Conservation (phyloP, 2,888 invertebrate genomes). For the Ornithoptera alexandrae region DNA sequence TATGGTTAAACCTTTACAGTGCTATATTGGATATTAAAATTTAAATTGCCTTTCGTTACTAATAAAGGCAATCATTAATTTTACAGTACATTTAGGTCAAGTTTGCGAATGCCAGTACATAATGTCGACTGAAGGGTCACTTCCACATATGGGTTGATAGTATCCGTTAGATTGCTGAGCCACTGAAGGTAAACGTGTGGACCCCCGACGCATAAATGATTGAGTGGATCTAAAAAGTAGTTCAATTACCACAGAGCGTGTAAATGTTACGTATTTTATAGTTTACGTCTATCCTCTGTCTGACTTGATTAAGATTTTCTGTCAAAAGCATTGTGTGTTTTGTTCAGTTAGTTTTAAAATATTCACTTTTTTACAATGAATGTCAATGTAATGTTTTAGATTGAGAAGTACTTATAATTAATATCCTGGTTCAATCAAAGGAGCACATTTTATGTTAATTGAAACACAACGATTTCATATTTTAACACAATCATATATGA, state of each 20-base stretch:
- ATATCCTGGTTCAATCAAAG: too few species aligned
- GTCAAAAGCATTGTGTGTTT: too few species aligned
- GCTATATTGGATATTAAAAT: neutral
- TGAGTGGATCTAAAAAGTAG: constrained; percentile 4
- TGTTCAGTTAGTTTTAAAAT: too few species aligned
- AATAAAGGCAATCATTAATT: neutral
- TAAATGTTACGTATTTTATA: constrained; percentile 2
- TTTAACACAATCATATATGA: too few species aligned
- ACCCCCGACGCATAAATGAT: constrained; percentile 11
- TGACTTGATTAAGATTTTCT: too few species aligned
- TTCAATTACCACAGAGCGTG: constrained; percentile 4
- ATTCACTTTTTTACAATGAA: too few species aligned
- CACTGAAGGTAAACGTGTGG: constrained; percentile 23
- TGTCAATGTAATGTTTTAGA: too few species aligned
- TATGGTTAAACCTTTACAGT: neutral
- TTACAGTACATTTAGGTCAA: constrained; percentile 19
- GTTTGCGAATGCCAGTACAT: constrained; percentile 18
- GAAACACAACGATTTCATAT: too few species aligned
- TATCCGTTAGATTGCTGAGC: constrained; percentile 21
- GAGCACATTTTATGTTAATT: too few species aligned
- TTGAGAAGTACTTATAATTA: too few species aligned
- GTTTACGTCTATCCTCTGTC: neutral
- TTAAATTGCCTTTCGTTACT: neutral
- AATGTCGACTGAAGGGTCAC: constrained; percentile 11
- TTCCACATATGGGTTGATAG: constrained; percentile 20